phyloP scores from a whole-genome alignment of 2,113 vertebrate genomes.

The Chlorodrepanis virens region DNA sequence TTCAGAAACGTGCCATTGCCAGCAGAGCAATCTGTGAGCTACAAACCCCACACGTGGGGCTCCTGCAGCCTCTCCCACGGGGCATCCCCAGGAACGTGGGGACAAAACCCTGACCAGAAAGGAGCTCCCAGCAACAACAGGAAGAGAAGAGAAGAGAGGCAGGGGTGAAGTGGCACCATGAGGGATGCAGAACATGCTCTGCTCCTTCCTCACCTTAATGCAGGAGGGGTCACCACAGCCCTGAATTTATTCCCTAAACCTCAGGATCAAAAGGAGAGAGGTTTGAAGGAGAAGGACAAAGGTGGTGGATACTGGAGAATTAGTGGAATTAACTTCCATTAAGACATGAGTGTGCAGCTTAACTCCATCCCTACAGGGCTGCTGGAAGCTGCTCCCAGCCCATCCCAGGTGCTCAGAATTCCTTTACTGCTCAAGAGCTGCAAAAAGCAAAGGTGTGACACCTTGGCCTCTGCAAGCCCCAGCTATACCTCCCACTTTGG shows the following conservation, averaged over 20 bases:
- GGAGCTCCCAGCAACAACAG: accelerated
- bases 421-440: not conserved
- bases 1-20: not conserved
- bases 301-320: not conserved
- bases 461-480: not conserved
- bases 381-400: not conserved
- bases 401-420: not conserved
- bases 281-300: not conserved
- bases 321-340: not conserved
- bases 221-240: not conserved
- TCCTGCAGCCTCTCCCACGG: not conserved
- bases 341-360: not conserved
- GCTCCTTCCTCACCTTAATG: not conserved
- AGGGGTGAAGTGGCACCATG: not conserved
- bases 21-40: not conserved
- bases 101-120: not conserved
- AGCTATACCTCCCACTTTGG: not conserved
- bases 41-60: not conserved
- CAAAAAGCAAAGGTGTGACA: not conserved
- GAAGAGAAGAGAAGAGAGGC: not conserved
- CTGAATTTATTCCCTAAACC: not conserved
- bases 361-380: not conserved
- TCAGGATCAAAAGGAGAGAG: not conserved
- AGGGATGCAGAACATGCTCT: not conserved
- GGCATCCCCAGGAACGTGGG: not conserved